phyloP scores from a whole-genome alignment of 2,797 vertebrate species.

The Falco naumanni region DNA sequence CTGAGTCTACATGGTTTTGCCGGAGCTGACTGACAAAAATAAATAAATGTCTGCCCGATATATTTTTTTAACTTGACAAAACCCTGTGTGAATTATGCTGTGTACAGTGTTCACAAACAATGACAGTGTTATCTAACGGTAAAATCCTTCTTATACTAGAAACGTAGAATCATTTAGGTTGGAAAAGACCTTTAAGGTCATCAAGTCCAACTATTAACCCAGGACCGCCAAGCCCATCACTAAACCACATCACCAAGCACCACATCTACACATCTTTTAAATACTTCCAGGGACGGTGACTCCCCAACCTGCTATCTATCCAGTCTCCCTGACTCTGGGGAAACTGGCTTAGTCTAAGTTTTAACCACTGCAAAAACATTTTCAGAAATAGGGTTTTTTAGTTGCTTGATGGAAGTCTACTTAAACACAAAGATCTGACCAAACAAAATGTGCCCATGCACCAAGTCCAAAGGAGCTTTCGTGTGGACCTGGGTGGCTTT shows the following conservation, averaged over 20 bases:
- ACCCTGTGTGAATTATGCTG: not conserved
- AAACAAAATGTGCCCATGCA: too few relatives aligned
- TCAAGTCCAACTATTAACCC: not conserved
- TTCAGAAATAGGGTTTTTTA: too few relatives aligned
- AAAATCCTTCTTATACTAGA: too few relatives aligned
- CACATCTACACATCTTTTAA: not conserved
- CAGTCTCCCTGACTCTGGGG: too few relatives aligned
- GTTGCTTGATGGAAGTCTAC: too few relatives aligned
- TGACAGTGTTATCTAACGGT: not conserved
- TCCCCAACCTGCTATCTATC: too few relatives aligned
- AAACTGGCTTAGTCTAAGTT: too few relatives aligned
- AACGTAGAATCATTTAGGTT: not conserved
- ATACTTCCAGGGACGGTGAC: too few relatives aligned
- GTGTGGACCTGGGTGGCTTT: not conserved
- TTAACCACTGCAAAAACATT: too few relatives aligned
- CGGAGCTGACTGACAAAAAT: constrained; percentile 29
- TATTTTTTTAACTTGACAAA: not conserved
- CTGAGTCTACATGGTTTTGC: constrained; percentile 12
- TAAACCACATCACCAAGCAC: not conserved
- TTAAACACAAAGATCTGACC: too few relatives aligned
- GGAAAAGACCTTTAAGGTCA: not conserved
- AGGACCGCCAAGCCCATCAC: not conserved
- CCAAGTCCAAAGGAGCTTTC: not conserved
- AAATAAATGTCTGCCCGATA: not conserved
- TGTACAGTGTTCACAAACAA: not conserved